Evolutionary conservation across 2,888 invertebrate species (phyloP), one percentile per base, ranked within the genome.

Genomic region (Uropetala carovei): DNA sequence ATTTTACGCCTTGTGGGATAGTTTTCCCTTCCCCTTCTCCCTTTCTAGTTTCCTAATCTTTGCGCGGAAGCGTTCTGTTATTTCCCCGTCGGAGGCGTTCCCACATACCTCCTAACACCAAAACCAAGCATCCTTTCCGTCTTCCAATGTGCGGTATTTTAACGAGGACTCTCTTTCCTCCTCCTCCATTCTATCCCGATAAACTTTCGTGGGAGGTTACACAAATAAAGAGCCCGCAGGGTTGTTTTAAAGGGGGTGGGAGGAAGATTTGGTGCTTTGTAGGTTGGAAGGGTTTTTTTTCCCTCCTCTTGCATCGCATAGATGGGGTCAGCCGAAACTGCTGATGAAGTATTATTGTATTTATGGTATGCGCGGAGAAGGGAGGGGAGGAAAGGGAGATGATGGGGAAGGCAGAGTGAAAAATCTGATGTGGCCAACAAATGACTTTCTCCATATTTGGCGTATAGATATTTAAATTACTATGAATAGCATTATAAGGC

Each of bases 161-260:
- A 86, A 86, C 86, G 86, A 86, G 86, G 27, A 27, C 30, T 86
- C 58, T 14, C 22, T 57, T 18, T 27, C 85, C 14, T 58, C 11
- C 8, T 11, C 85, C 85, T 11, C 27, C 86, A 22, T 30, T 14
- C 22, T 43, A 86, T 60, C 59, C 27, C 27, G 58, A 56, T 85
- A 3, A 85, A 58, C 60, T 59, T 16, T 27, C 59, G 27, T 13
- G 10, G 68, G 89, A 89, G 89, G 64, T 68, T 89, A 68, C 64
- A 89, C 89, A 89, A 89, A 89, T 89, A 89, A 43, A 89, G 83
- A 83, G 64, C 43, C 43, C 64, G 56, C 64, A 1, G 89, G 16
- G 64, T 64, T 27, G 64, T 16, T 64, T 89, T n/a, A 43, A 43
- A 43, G 56, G 27, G 43, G 83, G 89, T 2, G 64, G 64, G 64